phyloP scores from a whole-genome alignment of 2,888 invertebrate species.

The Masnerella sp. region DNA sequence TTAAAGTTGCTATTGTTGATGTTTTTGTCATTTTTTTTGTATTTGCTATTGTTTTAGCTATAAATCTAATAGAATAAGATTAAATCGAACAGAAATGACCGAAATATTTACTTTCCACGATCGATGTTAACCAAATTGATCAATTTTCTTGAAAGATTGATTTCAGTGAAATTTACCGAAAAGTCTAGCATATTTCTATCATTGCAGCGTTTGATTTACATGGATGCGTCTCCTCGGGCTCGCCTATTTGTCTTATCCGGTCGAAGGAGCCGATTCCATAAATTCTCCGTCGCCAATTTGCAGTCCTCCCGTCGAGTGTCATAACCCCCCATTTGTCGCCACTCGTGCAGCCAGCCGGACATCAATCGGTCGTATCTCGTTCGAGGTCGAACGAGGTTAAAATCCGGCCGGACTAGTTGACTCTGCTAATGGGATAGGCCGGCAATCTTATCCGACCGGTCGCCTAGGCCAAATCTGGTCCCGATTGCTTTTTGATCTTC shows the following conservation, averaged over 20 bases:
- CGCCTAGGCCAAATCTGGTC: conserved; percentile 8
- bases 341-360: conserved; percentile 41
- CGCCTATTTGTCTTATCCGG: conserved; percentile 45
- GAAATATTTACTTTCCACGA: too few species aligned
- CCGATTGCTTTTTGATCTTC: conserved; percentile 4
- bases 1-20: too few species aligned
- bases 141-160: too few species aligned
- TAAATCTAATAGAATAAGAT: too few species aligned
- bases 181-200: conserved; percentile 19
- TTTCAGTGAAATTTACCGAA: neutral
- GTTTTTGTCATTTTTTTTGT: too few species aligned
- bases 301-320: conserved; percentile 27
- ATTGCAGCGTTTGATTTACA: conserved; percentile 28
- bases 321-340: conserved; percentile 51
- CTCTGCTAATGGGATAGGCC: conserved; percentile 6
- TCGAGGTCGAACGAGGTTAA: conserved; percentile 20
- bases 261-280: conserved; percentile 43
- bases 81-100: too few species aligned
- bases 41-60: too few species aligned
- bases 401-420: conserved; percentile 21
- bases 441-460: conserved; percentile 1
- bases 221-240: too few species aligned
- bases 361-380: conserved; percentile 42
- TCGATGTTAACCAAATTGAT: too few species aligned
- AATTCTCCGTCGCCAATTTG: conserved; percentile 46